Evolutionary conservation across 2,113 vertebrate species (phyloP).

Genomic region (Hydropotes inermis): DNA sequence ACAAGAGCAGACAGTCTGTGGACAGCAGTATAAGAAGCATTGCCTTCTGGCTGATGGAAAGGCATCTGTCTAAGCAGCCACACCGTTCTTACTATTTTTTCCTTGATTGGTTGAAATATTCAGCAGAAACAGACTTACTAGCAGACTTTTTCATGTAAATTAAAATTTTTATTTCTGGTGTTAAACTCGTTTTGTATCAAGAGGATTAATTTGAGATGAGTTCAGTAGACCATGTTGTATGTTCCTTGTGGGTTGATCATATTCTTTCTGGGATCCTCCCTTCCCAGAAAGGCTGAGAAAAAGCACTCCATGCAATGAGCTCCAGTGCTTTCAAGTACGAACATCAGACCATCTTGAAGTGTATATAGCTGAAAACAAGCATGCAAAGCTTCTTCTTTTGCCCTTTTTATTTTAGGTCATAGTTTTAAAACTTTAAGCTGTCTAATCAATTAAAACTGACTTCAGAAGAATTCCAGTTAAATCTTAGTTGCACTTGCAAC

Average conservation of each 20-base stretch:
- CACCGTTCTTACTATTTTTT: not conserved
- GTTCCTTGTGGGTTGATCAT: not conserved
- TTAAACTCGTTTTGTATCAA: not conserved
- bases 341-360: not conserved
- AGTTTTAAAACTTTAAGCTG: not conserved
- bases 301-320: not conserved
- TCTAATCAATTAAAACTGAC: not conserved
- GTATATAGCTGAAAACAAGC: not conserved
- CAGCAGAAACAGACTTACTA: not conserved
- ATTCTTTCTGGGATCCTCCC: not conserved
- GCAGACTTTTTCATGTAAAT: not conserved
- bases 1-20: not conserved
- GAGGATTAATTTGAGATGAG: not conserved
- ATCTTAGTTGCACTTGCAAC: not conserved
- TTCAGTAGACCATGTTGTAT: not conserved
- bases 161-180: conserved; percentile 11
- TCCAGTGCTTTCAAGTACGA: not conserved
- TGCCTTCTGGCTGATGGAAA: not conserved
- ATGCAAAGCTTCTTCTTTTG: not conserved
- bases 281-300: not conserved
- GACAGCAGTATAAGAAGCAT: not conserved
- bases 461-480: not conserved
- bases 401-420: not conserved
- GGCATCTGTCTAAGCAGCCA: not conserved
- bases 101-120: not conserved